Evolutionary conservation across 1,140 invertebrate genomes (phyloP), one percentile per base, ranked within the genome.

Genomic region (Achatina immaculata): DNA sequence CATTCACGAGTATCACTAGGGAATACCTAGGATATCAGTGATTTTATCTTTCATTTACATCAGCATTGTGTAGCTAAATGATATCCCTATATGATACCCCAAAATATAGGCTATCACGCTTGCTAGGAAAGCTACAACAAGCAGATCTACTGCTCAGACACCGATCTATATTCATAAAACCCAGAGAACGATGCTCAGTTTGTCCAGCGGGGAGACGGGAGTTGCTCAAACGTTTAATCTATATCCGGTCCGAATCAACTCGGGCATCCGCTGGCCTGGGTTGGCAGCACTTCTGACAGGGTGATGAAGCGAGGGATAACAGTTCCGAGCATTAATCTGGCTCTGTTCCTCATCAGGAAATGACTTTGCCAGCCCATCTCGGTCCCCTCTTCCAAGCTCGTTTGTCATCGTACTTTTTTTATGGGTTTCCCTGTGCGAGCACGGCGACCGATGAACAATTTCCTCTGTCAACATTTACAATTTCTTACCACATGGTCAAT

Each of bases 221-320:
- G 43, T 19, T 24, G 24, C 4, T 55, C 19, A 19, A 55, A 55
- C 48, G 4, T 55, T 55, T 55, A 55, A 55, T 55, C 48, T 55
- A 14, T 21, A 55, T 55, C 48, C 48, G 48, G 3, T 55, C 21
- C 3, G 48, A 21, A 6, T 55, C 48, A 55, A 19, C 48, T 24
- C 16, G 48, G 19, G 7, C 48, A 55, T 14, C 48, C 48, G 48
- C 3, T 55, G 3, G 48, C 48, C 24, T 55, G 16, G 24, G 48
- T 21, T 19, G 24, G 7, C 3, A 21, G 4, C 48, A 9, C 16
- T 9, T 55, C 21, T 55, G 7, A 7, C 48, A 7, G 48, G 6
- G 19, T 55, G 48, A 55, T 55, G 48, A 55, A n/a, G n/a, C n/a
- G n/a, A n/a, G n/a, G n/a, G n/a, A 55, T 55, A 55, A 55, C 48